Percentiles rank a stretch among this genome's conserved stretches.
Evolutionary conservation across 2,797 vertebrate species (phyloP).

Genomic region (Okamejei kenojei): DNA sequence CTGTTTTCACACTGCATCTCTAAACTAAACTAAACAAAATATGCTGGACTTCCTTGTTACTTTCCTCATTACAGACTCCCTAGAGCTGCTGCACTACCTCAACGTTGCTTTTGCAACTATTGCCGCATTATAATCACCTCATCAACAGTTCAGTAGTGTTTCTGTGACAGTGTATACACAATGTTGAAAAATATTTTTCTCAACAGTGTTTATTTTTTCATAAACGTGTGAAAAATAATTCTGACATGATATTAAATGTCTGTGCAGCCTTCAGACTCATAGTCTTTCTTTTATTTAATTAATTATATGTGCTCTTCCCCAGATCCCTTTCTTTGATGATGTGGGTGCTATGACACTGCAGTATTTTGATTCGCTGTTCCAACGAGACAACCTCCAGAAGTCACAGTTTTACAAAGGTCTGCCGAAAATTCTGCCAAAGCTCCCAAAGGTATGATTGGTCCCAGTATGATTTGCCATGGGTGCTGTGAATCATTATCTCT

Average conservation of each 20-base stretch:
- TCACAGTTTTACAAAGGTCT: slow-evolving; percentile 97
- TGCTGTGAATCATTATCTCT: no score
- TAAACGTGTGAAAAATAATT: not conserved
- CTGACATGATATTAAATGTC: not conserved
- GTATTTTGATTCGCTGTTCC: slow-evolving; percentile 96
- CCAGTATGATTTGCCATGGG: not conserved
- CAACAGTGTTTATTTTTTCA: not conserved
- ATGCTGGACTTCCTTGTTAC: no score
- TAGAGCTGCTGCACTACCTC: no score
- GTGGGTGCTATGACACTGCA: slow-evolving; percentile 90
- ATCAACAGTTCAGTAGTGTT: no score
- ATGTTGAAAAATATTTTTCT: no score
- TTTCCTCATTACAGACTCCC: no score
- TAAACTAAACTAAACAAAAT: no score
- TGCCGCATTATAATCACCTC: no score
- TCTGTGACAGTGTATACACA: no score
- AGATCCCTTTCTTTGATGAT: slow-evolving; percentile 97
- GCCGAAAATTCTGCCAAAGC: slow-evolving; percentile 90
- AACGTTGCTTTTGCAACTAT: no score
- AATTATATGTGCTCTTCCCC: slow-evolving; percentile 44
- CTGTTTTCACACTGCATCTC: no score
- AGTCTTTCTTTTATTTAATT: not conserved
- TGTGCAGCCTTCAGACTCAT: not conserved
- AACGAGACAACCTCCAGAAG: slow-evolving; percentile 96
- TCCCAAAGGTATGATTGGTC: slow-evolving; percentile 77